Conservation (phyloP, 1,140 invertebrate species). For the Drosophila equinoxialis region DNA sequence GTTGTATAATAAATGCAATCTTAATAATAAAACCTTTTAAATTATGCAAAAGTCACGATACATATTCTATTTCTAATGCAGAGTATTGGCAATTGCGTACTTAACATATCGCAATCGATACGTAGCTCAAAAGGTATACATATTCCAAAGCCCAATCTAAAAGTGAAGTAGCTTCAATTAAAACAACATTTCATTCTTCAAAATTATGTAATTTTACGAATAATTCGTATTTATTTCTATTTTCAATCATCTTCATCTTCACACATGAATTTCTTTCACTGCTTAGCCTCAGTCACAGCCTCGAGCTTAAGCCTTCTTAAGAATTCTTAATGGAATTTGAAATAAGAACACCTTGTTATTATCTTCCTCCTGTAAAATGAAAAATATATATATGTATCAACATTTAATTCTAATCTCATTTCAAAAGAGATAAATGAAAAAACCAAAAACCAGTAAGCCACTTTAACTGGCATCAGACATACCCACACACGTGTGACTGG, state of each 20-base stretch:
- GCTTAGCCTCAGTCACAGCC: neutral
- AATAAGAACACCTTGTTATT: slow-evolving; percentile 1
- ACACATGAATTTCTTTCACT: no score
- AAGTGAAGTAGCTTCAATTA: no score
- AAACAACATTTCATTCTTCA: no score
- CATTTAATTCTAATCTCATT: slow-evolving; percentile 13
- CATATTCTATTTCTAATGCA: no score
- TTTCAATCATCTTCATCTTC: neutral
- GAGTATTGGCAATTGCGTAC: no score
- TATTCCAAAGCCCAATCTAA: no score
- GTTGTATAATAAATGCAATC: no score
- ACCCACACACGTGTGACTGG: neutral
- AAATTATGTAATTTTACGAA: no score
- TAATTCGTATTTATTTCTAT: neutral
- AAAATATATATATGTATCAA: neutral
- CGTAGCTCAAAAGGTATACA: no score
- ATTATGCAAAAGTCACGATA: no score
- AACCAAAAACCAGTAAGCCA: slow-evolving; percentile 11
- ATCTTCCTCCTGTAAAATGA: neutral
- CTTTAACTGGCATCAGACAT: neutral
- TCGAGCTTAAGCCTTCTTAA: neutral
- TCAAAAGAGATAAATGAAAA: slow-evolving; percentile 2
- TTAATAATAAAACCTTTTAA: no score
- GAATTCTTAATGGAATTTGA: neutral
- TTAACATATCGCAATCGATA: no score